Evolutionary conservation across 2,888 invertebrate species (phyloP), one percentile per base, ranked within the genome.

Genomic region (Eilema sororculum): DNA sequence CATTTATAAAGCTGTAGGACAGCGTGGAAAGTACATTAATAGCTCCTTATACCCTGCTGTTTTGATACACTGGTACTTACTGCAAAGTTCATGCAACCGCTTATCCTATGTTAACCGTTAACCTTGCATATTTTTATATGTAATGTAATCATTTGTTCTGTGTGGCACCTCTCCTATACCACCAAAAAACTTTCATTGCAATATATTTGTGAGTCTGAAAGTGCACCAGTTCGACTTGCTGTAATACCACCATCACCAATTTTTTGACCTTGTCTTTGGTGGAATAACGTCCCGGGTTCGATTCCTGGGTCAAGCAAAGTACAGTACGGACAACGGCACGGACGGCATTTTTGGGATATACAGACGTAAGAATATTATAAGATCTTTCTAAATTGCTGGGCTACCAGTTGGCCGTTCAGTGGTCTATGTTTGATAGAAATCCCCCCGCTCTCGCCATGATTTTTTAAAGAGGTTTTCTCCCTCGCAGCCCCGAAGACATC

Each of bases 381-480:
- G 9, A 20, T 52, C 8, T 52, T 52, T 0, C n/a, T 52, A n/a
- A n/a, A 8, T 2, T 52, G 46, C 46, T 20, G 46, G 6, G 20
- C 6, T 46, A 46, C 46, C 46, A 46, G 20, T 20, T 46, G 46
- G 6, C 20, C 46, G 41, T 13, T 41, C 13, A 6, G 46, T 46
- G 5, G 46, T 46, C 46, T 46, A 2, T 13, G 20, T 52, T 2
- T 8, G 8, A n/a, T 52, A 52, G n/a, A 52, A 52, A 6, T 16
- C 22, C 59, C 59, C 59, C 28, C 59, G 24, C 13, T 59, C 24
- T 24, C 28, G 12, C 8, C 58, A 58, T 59, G 24, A 28, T 25
- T 25, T n/a, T 58, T 59, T 28, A 59, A 59, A 59, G 59, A 25
- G 24, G 59, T 59, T 25, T 52, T 52, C 52, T 52, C n/a, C 52